Conservation (phyloP, 2,113 vertebrate species). For the Capreolus pygargus region DNA sequence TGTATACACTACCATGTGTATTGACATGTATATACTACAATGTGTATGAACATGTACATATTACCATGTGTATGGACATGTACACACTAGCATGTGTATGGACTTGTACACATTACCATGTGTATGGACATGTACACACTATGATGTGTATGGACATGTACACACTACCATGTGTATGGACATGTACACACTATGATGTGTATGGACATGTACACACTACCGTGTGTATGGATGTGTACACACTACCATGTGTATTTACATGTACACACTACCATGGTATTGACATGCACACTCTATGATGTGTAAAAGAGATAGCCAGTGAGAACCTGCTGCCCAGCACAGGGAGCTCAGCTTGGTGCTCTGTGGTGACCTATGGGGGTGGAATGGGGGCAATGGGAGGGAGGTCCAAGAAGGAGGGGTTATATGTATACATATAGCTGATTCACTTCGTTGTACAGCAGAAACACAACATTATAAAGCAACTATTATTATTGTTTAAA, state of each 20-base stretch:
- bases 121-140: background rate
- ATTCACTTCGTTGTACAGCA: background rate
- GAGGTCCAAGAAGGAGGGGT: background rate
- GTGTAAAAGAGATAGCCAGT: background rate
- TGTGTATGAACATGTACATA: background rate
- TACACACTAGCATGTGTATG: background rate
- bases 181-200: too few relatives aligned
- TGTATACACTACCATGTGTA: too few relatives aligned
- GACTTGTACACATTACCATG: rapidly evolving
- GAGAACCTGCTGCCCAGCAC: background rate
- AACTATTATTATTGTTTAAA: background rate
- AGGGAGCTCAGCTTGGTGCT: background rate
- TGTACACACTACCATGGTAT: background rate
- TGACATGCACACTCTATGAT: rapidly evolving
- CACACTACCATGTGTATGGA: rapidly evolving
- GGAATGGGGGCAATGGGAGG: background rate
- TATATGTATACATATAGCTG: background rate
- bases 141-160: background rate
- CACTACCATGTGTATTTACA: too few relatives aligned
- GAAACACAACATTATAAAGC: background rate
- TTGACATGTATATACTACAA: too few relatives aligned
- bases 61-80: background rate
- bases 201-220: too few relatives aligned
- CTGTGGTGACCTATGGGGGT: background rate
- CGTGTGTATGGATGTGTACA: too few relatives aligned